phyloP scores from a whole-genome alignment of 2,888 invertebrate genomes.

The Mystacides longicornis region DNA sequence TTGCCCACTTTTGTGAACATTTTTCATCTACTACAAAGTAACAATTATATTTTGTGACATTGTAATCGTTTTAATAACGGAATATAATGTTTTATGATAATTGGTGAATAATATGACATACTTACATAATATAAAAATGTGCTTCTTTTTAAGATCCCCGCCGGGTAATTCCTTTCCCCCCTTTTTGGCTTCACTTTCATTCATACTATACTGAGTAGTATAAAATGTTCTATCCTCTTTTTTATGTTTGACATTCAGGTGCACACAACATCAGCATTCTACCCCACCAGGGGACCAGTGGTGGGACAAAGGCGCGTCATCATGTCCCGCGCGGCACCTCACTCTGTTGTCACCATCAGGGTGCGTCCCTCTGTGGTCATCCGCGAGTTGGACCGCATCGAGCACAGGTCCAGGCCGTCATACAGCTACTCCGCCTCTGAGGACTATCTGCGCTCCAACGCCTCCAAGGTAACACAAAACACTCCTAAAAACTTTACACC shows the following conservation, averaged over 20 bases:
- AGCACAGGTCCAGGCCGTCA: conserved; percentile 55
- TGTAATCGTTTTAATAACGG: no score
- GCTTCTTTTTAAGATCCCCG: no score
- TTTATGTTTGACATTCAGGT: conserved; percentile 15
- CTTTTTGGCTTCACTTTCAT: no score
- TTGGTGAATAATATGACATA: no score
- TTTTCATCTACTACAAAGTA: no score
- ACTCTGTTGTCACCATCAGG: conserved; percentile 50
- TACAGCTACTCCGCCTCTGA: conserved; percentile 59
- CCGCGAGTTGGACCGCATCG: conserved; percentile 62
- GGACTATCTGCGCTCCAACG: conserved; percentile 70
- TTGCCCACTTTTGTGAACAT: no score
- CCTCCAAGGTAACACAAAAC: conserved; percentile 58
- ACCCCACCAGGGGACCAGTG: conserved; percentile 18
- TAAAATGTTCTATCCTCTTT: not conserved
- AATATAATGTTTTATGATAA: no score
- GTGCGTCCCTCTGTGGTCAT: conserved; percentile 60
- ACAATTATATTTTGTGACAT: no score
- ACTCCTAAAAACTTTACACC: no score
- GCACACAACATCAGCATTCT: conserved; percentile 25
- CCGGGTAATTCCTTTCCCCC: no score
- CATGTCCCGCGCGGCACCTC: conserved; percentile 51
- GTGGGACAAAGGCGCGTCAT: conserved; percentile 52
- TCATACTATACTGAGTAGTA: not conserved
- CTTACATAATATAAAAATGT: no score